Conservation (phyloP, 1,140 invertebrate species). For the Macrotrachela quadricornifera region DNA sequence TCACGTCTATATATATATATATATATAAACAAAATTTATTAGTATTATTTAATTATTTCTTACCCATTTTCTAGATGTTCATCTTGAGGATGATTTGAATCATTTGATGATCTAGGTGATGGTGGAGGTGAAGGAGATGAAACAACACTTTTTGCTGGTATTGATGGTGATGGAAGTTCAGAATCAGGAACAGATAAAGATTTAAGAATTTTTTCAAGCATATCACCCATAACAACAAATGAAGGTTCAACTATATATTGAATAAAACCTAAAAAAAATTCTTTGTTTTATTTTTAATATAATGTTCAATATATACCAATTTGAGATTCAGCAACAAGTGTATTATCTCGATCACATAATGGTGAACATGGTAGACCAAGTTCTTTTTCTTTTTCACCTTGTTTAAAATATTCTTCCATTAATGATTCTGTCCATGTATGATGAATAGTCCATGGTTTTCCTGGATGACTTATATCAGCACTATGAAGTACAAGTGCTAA, state of each 20-base stretch:
- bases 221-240: constrained; percentile 72
- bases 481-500: constrained; percentile 75
- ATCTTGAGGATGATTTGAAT: too few relatives aligned
- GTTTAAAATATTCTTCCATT: constrained; percentile 80
- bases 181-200: too few relatives aligned
- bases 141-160: too few relatives aligned
- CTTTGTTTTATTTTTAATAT: too few relatives aligned
- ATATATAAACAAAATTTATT: too few relatives aligned
- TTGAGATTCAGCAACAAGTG: constrained; percentile 77
- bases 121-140: too few relatives aligned
- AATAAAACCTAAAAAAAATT: constrained; percentile 59
- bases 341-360: constrained; percentile 82
- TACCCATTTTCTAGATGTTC: too few relatives aligned
- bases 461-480: constrained; percentile 90
- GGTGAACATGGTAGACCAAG: constrained; percentile 75
- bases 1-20: too few relatives aligned
- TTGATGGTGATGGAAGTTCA: too few relatives aligned
- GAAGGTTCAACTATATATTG: constrained; percentile 93
- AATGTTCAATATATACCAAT: constrained; percentile 33
- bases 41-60: too few relatives aligned
- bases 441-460: constrained; percentile 78
- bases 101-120: too few relatives aligned
- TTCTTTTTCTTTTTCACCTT: constrained; percentile 75
- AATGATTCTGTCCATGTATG: constrained; percentile 63
- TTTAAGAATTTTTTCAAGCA: constrained; percentile 44